phyloP scores from a whole-genome alignment of 2,113 vertebrate species.

The Rhabdornis inornatus region DNA sequence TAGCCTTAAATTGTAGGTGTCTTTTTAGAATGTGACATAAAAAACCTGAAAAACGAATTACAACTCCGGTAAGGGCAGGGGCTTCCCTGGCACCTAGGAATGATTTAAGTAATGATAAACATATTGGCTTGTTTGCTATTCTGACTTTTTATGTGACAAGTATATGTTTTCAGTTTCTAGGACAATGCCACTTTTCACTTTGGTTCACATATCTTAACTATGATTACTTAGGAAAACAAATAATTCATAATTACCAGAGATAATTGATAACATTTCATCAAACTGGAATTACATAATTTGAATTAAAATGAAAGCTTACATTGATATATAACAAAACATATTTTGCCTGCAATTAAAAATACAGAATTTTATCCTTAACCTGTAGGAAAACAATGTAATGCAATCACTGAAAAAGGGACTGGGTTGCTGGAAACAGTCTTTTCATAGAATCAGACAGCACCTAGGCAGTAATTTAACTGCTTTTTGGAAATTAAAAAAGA shows the following conservation, averaged over 20 bases:
- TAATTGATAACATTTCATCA: rapidly evolving
- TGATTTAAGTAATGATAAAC: background rate
- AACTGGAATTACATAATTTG: background rate
- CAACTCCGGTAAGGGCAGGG: background rate
- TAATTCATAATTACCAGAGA: background rate
- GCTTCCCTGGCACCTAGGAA: background rate
- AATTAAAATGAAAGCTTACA: background rate
- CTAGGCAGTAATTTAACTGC: background rate
- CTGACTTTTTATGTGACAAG: background rate
- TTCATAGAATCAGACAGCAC: background rate
- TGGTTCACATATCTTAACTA: background rate
- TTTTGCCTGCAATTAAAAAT: background rate
- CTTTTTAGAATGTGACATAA: background rate
- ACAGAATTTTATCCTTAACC: background rate
- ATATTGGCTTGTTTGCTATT: background rate
- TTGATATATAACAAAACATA: background rate
- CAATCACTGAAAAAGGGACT: background rate
- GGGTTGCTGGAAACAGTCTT: background rate
- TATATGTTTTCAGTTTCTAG: background rate
- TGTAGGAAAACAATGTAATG: background rate
- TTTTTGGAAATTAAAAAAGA: background rate
- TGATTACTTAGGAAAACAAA: background rate
- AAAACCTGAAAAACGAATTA: background rate
- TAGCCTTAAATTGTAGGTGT: rapidly evolving
- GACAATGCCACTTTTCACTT: background rate